Evolutionary conservation across 1,140 invertebrate species (phyloP).

Genomic region (Parapsyche elsis): DNA sequence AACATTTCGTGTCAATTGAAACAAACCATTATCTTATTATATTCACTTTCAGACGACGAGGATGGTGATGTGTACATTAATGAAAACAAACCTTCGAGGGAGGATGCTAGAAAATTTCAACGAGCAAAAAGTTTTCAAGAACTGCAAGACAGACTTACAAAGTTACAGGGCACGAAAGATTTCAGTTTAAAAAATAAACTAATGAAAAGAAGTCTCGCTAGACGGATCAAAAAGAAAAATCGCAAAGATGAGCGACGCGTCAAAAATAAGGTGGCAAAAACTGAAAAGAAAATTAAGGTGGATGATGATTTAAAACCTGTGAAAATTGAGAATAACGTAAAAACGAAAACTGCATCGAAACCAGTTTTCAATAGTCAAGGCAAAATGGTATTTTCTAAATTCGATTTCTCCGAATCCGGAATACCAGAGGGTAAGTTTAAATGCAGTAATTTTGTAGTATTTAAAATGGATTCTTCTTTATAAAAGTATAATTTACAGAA

Average conservation of each 20-base stretch:
- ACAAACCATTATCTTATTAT: neutral
- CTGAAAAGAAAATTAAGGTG: constrained; percentile 35
- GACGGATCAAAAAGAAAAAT: constrained; percentile 50
- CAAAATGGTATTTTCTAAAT: constrained; percentile 86
- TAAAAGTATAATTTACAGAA: constrained; percentile 37
- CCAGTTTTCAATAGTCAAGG: constrained; percentile 81
- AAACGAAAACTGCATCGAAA: constrained; percentile 64
- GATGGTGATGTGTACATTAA: constrained; percentile 50
- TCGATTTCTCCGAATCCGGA: constrained; percentile 78
- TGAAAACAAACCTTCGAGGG: constrained; percentile 46
- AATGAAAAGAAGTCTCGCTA: constrained; percentile 52
- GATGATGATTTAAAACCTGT: constrained; percentile 42
- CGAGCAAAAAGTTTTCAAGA: constrained; percentile 53
- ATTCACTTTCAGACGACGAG: constrained; percentile 41
- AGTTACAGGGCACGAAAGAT: constrained; percentile 49
- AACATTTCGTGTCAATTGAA: neutral
- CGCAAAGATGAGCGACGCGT: constrained; percentile 41
- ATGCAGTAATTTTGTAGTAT: constrained; percentile 21
- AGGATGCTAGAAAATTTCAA: constrained; percentile 48
- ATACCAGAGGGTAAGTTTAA: constrained; percentile 62
- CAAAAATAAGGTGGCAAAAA: constrained; percentile 45
- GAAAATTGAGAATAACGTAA: constrained; percentile 58
- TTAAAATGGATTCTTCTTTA: constrained; percentile 15
- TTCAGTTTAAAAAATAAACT: constrained; percentile 54
- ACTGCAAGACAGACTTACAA: constrained; percentile 46